Conservation (phyloP, 2,797 vertebrate species). For the Halcyon leucocephala region DNA sequence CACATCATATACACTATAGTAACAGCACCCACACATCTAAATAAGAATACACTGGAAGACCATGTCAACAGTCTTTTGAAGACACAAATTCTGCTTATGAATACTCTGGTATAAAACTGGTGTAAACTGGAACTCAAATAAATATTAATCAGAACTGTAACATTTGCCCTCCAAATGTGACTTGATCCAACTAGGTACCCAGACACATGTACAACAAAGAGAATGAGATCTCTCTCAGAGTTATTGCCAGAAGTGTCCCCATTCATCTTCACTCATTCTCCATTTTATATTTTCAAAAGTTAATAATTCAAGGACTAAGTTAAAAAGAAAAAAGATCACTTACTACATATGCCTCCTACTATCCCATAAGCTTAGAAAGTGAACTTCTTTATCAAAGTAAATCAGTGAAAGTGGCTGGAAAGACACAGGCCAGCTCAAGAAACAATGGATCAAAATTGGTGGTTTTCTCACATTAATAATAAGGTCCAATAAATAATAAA, state of each 20-base stretch:
- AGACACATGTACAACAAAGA: background rate
- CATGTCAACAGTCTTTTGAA: background rate
- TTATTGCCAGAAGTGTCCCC: background rate
- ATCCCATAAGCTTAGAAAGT: background rate
- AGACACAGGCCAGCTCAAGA: background rate
- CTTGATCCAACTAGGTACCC: background rate
- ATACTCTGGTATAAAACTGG: background rate
- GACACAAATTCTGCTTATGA: background rate
- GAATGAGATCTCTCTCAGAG: background rate
- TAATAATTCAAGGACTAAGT: background rate
- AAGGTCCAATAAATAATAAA: background rate
- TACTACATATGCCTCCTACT: background rate
- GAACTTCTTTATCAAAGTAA: background rate
- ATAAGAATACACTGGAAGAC: background rate
- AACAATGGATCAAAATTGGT: background rate
- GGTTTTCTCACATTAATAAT: background rate
- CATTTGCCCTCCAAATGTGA: background rate
- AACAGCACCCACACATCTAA: background rate
- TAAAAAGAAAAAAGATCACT: background rate
- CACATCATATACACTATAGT: background rate
- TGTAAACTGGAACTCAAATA: background rate
- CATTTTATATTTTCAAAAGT: background rate
- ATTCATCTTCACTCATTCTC: background rate
- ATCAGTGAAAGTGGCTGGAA: background rate
- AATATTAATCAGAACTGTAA: background rate